Percentiles rank a stretch among this genome's conserved stretches.
Conservation (phyloP, 2,797 vertebrate species). For the Sitta carolinensis region DNA sequence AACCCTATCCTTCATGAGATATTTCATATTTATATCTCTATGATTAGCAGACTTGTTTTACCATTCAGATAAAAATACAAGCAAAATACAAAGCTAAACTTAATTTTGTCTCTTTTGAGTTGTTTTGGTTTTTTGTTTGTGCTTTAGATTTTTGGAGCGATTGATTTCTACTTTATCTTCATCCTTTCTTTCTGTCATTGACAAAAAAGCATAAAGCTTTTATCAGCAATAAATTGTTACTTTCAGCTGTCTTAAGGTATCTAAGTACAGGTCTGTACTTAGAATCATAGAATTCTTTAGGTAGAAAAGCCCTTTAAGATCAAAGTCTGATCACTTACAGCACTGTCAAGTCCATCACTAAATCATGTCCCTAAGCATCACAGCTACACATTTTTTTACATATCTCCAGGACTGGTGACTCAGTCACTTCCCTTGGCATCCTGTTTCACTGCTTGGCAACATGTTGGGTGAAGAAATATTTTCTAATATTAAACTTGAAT, state of each 20-base stretch:
- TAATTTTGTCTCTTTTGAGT: neutral
- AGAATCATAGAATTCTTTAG: neutral
- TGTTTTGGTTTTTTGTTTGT: neutral
- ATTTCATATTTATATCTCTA: neutral
- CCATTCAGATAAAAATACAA: neutral
- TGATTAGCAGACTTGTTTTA: neutral
- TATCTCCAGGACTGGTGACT: too few relatives aligned
- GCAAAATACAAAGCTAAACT: neutral
- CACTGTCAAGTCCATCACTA: neutral
- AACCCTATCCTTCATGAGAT: neutral
- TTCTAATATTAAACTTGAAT: neutral
- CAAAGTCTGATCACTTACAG: neutral
- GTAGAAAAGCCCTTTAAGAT: neutral
- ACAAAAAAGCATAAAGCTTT: neutral
- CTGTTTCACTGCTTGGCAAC: neutral
- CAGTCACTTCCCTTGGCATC: too few relatives aligned
- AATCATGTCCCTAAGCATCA: neutral
- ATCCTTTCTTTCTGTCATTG: neutral
- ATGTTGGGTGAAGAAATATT: neutral
- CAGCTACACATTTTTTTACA: neutral
- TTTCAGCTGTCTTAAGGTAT: neutral
- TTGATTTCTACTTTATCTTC: neutral
- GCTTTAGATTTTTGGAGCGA: neutral
- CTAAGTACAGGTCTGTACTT: neutral
- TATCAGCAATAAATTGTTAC: neutral